Base-by-base conservation (phyloP, 2,113 vertebrate species). In the Synchiropus splendidus region DNA sequence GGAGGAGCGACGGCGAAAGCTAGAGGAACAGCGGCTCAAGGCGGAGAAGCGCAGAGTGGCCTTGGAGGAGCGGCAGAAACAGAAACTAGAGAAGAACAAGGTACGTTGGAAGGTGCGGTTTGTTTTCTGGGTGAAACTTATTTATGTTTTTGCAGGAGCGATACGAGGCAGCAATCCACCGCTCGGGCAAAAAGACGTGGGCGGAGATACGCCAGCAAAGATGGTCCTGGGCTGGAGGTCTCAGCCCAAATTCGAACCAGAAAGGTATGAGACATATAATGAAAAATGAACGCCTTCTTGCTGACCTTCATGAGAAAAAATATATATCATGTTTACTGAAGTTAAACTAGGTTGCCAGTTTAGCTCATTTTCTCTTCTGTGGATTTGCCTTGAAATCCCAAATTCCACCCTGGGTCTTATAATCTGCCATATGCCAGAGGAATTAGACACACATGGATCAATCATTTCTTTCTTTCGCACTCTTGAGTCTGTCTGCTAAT, bases 51-150 rank as follows among this genome's bases (percentile, higher is more conserved):
- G 92, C 2, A 79, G 94, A 0, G 80, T 84, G 0, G 78, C 88
- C 18, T 82, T 94, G 76, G 92, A 97, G 64, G 90, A 97, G 66
- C 75, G 92, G 32, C 93, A 98, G 80, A 85, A 90, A 38, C 89
- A 91, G 75, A 98, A 97, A 70, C 82, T 92, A 21, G 91, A 92
- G 81, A 97, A 90, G 65, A 98, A 97, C 74, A 98, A 97, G 90
- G 94, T 98, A 63, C 1, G 76, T 61, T 27, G 11, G 12, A 35
- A 12, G 6, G 12, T 35, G 13, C 4, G 6, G 5, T 12, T 4
- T 13, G 6, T 35, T 35, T 35, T 13, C 12, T 35, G 12, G 12
- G 9, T n/a, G 12, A n/a, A 35, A 6, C 5, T 13, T 35, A 12
- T 1, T 35, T 12, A 2, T 11, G 9, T 35, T 27, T 47, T 38